A percentile compares a stretch with the other conserved stretches of the same genome.
Evolutionary conservation across 2,113 vertebrate genomes (phyloP).

Genomic region (Petaurus breviceps): DNA sequence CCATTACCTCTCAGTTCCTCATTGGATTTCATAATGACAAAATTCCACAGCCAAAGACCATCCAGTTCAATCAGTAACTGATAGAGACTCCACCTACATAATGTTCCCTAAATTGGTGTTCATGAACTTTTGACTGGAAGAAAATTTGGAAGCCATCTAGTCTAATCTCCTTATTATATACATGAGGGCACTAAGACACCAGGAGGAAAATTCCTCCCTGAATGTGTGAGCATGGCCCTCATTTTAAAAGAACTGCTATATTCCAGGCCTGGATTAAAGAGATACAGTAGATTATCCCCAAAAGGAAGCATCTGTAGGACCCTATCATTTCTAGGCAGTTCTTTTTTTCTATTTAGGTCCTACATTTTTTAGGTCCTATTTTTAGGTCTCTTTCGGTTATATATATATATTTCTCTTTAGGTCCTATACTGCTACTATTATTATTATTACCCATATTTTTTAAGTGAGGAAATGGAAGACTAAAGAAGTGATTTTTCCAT

Average conservation of each 20-base stretch:
- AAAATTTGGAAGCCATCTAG: not conserved
- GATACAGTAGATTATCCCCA: not conserved
- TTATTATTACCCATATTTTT: not conserved
- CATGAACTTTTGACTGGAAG: not conserved
- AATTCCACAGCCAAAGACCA: not conserved
- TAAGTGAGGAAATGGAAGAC: not conserved
- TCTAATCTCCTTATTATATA: not conserved
- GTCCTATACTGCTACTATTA: not conserved
- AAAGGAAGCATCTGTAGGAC: not conserved
- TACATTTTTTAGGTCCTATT: too few relatives aligned
- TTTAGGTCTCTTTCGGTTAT: too few relatives aligned
- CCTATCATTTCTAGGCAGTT: not conserved
- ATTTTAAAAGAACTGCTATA: not conserved
- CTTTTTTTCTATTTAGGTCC: not conserved
- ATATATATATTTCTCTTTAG: too few relatives aligned
- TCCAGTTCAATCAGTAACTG: not conserved
- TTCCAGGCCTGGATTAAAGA: not conserved
- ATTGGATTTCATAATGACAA: not conserved
- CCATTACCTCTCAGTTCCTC: not conserved
- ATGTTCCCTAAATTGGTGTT: not conserved
- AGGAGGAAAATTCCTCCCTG: not conserved
- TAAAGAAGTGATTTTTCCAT: not conserved
- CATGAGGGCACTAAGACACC: not conserved
- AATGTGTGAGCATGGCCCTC: not conserved
- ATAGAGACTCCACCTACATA: not conserved